These are phyloP conservation scores for Conus canariensis DNA, from an alignment of 2,888 invertebrate genomes.

Conservation along the genomic window DNA sequence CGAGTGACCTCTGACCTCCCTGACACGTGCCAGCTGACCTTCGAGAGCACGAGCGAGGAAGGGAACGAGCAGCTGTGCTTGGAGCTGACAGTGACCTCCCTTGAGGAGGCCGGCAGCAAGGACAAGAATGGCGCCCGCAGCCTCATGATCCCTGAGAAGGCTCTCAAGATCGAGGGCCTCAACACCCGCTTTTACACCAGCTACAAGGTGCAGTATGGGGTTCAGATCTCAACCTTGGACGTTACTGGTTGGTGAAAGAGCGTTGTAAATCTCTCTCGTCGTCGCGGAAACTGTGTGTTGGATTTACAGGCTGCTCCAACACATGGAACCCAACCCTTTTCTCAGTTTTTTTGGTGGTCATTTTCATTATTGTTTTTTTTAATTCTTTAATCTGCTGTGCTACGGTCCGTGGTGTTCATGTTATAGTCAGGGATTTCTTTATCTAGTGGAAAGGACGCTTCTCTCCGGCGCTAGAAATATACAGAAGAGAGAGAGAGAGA, in stretches of 20 bases:
- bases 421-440: no score
- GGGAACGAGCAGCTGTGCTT: constrained; percentile 40
- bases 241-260: neutral
- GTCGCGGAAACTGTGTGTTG: no score
- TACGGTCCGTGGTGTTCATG: no score
- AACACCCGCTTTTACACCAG: constrained; percentile 25
- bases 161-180: constrained; percentile 8
- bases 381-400: no score
- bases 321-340: no score
- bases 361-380: no score
- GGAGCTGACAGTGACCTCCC: neutral
- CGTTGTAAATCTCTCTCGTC: neutral
- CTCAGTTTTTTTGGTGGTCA: no score
- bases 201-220: neutral
- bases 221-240: no score
- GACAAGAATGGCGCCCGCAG: neutral
- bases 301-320: no score
- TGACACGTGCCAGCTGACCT: constrained; percentile 39
- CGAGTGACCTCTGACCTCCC: constrained; percentile 42
- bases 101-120: neutral
- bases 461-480: no score
- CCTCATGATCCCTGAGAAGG: neutral
- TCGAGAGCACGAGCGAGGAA: constrained; percentile 35
- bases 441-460: no score
- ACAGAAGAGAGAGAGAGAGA: no score